Percentiles rank a stretch among this genome's conserved stretches.
Evolutionary conservation across 2,888 invertebrate genomes (phyloP).

Genomic region (Ectemnius continuus): DNA sequence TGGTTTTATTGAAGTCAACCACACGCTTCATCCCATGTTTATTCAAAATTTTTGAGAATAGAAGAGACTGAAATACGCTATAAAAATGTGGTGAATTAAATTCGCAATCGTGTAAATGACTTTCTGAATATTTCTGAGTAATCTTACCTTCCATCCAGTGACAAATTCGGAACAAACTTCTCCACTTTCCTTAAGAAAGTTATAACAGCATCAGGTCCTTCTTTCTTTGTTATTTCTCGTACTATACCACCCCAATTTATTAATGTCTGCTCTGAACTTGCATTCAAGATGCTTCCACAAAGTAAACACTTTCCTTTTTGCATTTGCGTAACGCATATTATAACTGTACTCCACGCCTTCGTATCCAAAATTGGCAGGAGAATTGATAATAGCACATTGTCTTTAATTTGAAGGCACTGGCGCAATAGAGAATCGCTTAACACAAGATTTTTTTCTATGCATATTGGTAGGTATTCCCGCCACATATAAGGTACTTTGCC

Average conservation of each 20-base stretch:
- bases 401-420: slow-evolving; percentile 82
- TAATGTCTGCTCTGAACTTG: slow-evolving; percentile 76
- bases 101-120: no score
- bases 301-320: slow-evolving; percentile 82
- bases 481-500: slow-evolving; percentile 83
- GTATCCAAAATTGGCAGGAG: slow-evolving; percentile 80
- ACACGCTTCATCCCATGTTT: slow-evolving; percentile 66
- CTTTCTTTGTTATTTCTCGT: slow-evolving; percentile 81
- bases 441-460: slow-evolving; percentile 78
- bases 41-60: slow-evolving; percentile 73
- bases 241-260: slow-evolving; percentile 83
- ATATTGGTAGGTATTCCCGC: slow-evolving; percentile 80
- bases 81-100: slow-evolving; percentile 31
- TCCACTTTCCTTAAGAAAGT: slow-evolving; percentile 81
- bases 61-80: slow-evolving; percentile 72
- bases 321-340: slow-evolving; percentile 80
- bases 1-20: slow-evolving; percentile 64
- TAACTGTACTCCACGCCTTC: slow-evolving; percentile 81
- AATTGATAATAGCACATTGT: slow-evolving; percentile 80
- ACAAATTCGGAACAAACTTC: slow-evolving; percentile 80
- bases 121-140: no score
- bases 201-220: slow-evolving; percentile 81
- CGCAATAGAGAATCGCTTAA: slow-evolving; percentile 79
- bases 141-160: slow-evolving; percentile 80
- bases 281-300: slow-evolving; percentile 79